A percentile compares a stretch with the other conserved stretches of the same genome.
These are phyloP conservation scores for Kuschelorhynchus macadamiae DNA, from an alignment of 2,888 invertebrate genomes.

Conservation along the genomic window DNA sequence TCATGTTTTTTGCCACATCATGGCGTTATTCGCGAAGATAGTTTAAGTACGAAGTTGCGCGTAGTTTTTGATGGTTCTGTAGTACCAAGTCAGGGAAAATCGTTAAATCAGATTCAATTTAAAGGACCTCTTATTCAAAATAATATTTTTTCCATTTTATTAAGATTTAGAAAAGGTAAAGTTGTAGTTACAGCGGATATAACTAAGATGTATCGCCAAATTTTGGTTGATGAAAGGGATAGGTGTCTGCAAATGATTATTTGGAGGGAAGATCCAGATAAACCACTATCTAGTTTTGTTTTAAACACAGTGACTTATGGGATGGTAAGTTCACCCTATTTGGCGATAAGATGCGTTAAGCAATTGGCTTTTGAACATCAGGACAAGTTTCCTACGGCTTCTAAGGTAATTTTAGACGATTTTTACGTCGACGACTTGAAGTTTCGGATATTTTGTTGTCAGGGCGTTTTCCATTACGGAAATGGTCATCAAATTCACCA, in stretches of 20 bases:
- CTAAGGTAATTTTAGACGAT: conserved; percentile 2
- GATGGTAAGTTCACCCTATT: background rate
- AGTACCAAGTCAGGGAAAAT: background rate
- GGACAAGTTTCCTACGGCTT: background rate
- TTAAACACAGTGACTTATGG: conserved; percentile 10
- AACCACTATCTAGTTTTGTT: too few relatives aligned
- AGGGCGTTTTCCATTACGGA: background rate
- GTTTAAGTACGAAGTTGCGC: conserved; percentile 2
- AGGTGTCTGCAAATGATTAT: conserved; percentile 8
- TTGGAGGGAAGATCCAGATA: too few relatives aligned
- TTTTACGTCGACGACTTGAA: conserved; percentile 5
- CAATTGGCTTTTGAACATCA: conserved; percentile 4
- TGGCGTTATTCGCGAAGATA: conserved; percentile 7
- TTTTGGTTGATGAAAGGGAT: conserved; percentile 6
- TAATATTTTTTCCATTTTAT: conserved; percentile 6
- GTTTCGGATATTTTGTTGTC: conserved; percentile 1
- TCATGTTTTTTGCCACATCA: conserved; percentile 5
- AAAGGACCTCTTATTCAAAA: too few relatives aligned
- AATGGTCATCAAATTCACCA: conserved; percentile 2
- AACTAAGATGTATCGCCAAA: conserved; percentile 6
- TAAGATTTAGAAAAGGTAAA: background rate
- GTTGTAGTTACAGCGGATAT: conserved; percentile 1
- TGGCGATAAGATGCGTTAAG: background rate
- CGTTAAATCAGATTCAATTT: conserved; percentile 3
- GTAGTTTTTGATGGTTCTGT: conserved; percentile 7